Base-by-base conservation (phyloP, 2,113 vertebrate species). In the Larimichthys crocea region DNA sequence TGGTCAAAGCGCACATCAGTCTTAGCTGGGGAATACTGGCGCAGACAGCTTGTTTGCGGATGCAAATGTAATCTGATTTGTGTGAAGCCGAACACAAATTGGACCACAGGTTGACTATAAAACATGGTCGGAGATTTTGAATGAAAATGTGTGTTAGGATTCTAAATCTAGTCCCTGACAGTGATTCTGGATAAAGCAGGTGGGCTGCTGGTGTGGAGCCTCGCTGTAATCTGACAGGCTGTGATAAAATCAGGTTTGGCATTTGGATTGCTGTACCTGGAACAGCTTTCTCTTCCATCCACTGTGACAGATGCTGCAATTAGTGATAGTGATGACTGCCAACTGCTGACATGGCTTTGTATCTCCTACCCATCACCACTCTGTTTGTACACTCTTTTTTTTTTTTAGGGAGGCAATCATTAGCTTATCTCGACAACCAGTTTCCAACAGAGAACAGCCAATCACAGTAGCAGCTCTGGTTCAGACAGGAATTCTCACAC, bases 221-320 rank as follows among this genome's bases (percentile, higher is more conserved):
- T 11, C 3, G 55, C 61, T 82, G 60, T 79, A 63, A 84, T 84
- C 80, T 91, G 84, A 92, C 87, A 88, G 76, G 19, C 49, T 69
- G 72, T 65, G 87, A 90, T 88, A 81, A 77, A 84, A 90, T 87
- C 88, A 85, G 77, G 44, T 72, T 80, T 86, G 89, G 79, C 85
- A 87, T 89, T 92, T 88, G 85, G 57, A 73, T 74, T 16, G 44
- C 80, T 73, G 77, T 88, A 85, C 76, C 76, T 86, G 84, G 72
- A 90, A 79, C 77, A 77, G 82, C 81, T 65, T 40, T 70, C 76
- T 49, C 48, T 76, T 50, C 56, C 46, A 74, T 44, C 61, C 74
- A n/a, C 68, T 44, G 3, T 78, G 90, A 89, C 91, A 89, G 89
- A 90, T 90, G 85, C 82, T 82, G 88, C 89, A 89, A 89, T 93